Conservation (phyloP, 2,113 vertebrate species). For the Boleophthalmus pectinirostris region DNA sequence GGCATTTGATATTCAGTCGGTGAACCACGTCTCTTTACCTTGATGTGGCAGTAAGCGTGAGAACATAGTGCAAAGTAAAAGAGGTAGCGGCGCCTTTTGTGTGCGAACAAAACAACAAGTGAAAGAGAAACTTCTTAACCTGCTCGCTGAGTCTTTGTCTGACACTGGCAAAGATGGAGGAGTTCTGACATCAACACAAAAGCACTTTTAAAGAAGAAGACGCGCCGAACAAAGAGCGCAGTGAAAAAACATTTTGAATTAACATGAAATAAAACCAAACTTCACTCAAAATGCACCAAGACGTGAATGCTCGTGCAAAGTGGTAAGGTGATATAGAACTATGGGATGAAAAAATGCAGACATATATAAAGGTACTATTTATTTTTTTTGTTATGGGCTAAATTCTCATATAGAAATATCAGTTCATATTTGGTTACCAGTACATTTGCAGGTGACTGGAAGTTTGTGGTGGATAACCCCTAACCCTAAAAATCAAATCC, state of each 20-base stretch:
- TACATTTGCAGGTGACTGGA: too few relatives aligned
- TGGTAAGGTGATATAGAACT: neutral
- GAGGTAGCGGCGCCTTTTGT: constrained; percentile 52
- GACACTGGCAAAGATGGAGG: constrained; percentile 69
- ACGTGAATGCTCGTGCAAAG: neutral
- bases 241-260: constrained; percentile 55
- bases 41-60: constrained; percentile 60
- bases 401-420: too few relatives aligned
- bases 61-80: constrained; percentile 41
- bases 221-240: constrained; percentile 50
- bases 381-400: too few relatives aligned
- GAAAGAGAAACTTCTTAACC: constrained; percentile 71
- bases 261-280: constrained; percentile 52
- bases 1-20: constrained; percentile 66
- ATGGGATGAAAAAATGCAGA: neutral
- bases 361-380: neutral
- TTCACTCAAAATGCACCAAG: constrained; percentile 27
- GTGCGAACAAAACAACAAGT: constrained; percentile 67
- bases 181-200: constrained; percentile 65
- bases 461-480: too few relatives aligned
- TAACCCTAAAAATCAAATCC: too few relatives aligned
- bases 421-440: too few relatives aligned
- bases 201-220: constrained; percentile 37
- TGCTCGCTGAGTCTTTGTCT: constrained; percentile 58
- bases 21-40: constrained; percentile 60